Base-by-base conservation (phyloP, 2,113 vertebrate genomes). In the Toxostoma redivivum region DNA sequence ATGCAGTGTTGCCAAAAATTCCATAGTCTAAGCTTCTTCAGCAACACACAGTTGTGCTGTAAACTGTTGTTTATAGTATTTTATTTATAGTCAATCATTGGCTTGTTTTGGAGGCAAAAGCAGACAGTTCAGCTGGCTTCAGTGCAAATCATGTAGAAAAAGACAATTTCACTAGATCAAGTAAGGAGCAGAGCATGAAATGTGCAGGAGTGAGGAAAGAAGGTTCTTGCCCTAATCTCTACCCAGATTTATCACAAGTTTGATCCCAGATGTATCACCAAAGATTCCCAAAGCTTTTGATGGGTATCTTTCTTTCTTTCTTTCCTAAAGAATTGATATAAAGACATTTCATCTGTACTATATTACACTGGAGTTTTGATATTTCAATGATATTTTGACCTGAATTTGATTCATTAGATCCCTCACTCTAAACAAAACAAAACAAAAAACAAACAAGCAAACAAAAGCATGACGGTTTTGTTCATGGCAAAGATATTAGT, bases 401-500 rank as follows among this genome's bases (percentile, higher is more conserved):
- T 74, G 40, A 65, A 60, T 80, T 80, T 70, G 22, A 35, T 48
- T 69, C 12, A 62, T 35, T 11, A 24, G 19, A 7, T 0, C 2
- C 44, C 50, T 16, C 15, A 4, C 27, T 37, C 54, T 10, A 17
- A 47, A 15, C 28, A 11, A 15, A 7, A 3, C 8, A 8, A 56
- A 56, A 21, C 5, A 17, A 28, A 18, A 15, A 50, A 44, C n/a
- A n/a, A n/a, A n/a, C n/a, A n/a, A n/a, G n/a, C n/a, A n/a, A n/a
- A n/a, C n/a, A 31, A 23, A 33, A 6, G 3, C 16, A 22, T 12
- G 6, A 14, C 2, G n/a, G 3, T 31, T 2, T 74, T 12, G 24
- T 81, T 73, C 38, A 71, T 45, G 13, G 11, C 50, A 90, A 81
- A 85, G 17, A 47, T 28, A 5, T 11, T 51, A 62, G 31, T 27